A percentile compares a stretch with the other conserved stretches of the same genome.
phyloP scores from a whole-genome alignment of 1,140 invertebrate species.

The Drosophila oshimai region DNA sequence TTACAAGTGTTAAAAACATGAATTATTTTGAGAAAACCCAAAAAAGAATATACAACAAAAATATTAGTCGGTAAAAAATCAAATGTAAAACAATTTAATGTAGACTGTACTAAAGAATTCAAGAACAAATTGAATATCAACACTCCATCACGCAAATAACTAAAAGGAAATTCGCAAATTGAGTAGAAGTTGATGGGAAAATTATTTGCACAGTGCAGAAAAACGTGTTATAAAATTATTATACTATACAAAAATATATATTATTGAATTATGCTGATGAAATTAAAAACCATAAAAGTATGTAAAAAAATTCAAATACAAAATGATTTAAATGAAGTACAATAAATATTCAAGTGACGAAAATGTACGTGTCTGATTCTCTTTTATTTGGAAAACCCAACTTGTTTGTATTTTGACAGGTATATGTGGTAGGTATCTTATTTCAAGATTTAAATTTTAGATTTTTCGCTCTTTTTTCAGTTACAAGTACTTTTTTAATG shows the following conservation, averaged over 20 bases:
- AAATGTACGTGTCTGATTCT: constrained; percentile 10
- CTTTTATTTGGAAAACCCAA: not conserved
- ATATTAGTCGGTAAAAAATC: constrained; percentile 44
- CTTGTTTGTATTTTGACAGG: too few relatives aligned
- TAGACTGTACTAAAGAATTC: constrained; percentile 40
- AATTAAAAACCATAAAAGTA: constrained; percentile 42
- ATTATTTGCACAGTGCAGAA: constrained; percentile 49
- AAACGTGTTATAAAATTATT: constrained; percentile 49
- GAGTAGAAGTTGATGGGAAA: constrained; percentile 35
- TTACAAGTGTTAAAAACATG: constrained; percentile 41
- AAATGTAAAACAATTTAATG: constrained; percentile 49
- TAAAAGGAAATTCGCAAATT: constrained; percentile 20
- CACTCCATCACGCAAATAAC: constrained; percentile 36
- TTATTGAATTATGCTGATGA: constrained; percentile 58
- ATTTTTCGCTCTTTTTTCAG: too few relatives aligned
- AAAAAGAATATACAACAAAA: constrained; percentile 30
- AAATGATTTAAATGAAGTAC: constrained; percentile 62
- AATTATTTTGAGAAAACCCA: constrained; percentile 29
- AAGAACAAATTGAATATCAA: constrained; percentile 41
- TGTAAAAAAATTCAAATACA: constrained; percentile 48
- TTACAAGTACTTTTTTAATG: too few relatives aligned
- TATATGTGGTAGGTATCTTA: too few relatives aligned
- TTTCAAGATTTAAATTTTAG: too few relatives aligned
- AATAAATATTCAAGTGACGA: constrained; percentile 61
- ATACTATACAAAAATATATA: constrained; percentile 50